Conservation (phyloP, 2,888 invertebrate genomes). For the Platycnemis pennipes region DNA sequence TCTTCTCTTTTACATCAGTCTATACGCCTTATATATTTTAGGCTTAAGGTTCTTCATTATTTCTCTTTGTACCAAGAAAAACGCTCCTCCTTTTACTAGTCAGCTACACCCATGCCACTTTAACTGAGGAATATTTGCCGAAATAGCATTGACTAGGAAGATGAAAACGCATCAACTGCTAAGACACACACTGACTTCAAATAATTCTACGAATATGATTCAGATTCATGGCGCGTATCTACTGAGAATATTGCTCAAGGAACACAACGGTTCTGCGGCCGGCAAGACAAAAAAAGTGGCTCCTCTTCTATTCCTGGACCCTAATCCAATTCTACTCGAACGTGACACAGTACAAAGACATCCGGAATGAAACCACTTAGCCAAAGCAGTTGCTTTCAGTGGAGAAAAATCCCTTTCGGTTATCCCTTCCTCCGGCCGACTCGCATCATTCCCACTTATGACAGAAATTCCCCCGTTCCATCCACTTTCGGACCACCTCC, state of each 20-base stretch:
- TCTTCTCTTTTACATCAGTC: no score
- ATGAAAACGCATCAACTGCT: not conserved
- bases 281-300: not conserved
- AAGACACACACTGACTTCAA: not conserved
- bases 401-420: not conserved
- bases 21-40: no score
- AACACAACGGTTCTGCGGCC: not conserved
- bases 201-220: not conserved
- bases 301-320: not conserved
- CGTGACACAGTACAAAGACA: not conserved
- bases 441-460: slow-evolving; percentile 59
- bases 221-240: not conserved
- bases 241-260: not conserved
- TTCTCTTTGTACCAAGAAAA: no score
- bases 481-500: slow-evolving; percentile 15
- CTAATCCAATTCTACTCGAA: not conserved
- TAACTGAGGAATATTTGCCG: no score
- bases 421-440: not conserved
- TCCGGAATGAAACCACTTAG: slow-evolving; percentile 35
- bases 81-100: no score
- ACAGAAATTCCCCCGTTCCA: slow-evolving; percentile 34
- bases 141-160: not conserved
- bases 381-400: slow-evolving; percentile 4
- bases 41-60: no score
- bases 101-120: no score